These are phyloP conservation scores for Brachypodius melanocephalos DNA, from an alignment of 2,113 vertebrate species.

Conservation along the genomic window DNA sequence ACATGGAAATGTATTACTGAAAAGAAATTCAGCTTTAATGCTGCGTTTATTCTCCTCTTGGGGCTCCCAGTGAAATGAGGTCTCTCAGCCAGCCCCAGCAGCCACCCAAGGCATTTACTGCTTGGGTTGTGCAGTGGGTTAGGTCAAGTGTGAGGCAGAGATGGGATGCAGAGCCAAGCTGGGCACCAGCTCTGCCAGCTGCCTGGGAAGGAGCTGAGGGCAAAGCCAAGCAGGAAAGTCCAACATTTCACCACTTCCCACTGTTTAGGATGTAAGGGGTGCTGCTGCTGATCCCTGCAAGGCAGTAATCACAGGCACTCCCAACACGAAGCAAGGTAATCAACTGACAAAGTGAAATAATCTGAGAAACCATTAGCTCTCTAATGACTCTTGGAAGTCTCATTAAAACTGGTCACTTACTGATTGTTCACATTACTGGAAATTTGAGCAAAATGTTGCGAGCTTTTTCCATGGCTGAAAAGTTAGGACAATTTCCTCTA, in stretches of 20 bases:
- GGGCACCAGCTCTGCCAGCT: not conserved
- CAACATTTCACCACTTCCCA: not conserved
- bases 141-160: not conserved
- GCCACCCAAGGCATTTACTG: not conserved
- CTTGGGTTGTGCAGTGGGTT: no score
- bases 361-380: conserved; percentile 40
- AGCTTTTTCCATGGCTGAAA: not conserved
- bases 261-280: not conserved
- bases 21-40: not conserved
- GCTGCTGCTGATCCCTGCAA: not conserved
- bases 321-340: not conserved
- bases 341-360: conserved; percentile 1
- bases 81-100: not conserved
- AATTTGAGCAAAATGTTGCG: not conserved
- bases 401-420: conserved; percentile 21
- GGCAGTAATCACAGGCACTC: not conserved
- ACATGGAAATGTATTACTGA: not conserved
- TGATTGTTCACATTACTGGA: conserved; percentile 16
- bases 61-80: not conserved
- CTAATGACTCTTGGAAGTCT: conserved; percentile 28
- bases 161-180: not conserved
- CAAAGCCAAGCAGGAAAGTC: not conserved
- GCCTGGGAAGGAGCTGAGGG: not conserved
- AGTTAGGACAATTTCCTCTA: not conserved
- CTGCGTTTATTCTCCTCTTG: not conserved